Evolutionary conservation across 2,113 vertebrate genomes (phyloP).

Genomic region (Nannobrachium achirus): DNA sequence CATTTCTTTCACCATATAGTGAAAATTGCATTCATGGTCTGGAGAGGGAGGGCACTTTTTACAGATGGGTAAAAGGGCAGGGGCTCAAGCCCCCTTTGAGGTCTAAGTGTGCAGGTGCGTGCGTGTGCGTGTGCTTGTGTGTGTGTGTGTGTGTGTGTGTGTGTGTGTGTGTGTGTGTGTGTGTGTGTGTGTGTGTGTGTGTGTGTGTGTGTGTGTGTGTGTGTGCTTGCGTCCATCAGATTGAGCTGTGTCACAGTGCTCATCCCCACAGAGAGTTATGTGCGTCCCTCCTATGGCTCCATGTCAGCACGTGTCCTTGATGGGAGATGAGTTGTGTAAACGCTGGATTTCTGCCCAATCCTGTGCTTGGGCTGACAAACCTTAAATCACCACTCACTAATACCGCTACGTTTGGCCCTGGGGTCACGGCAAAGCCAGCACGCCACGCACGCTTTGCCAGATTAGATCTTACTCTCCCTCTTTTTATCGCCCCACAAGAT

Average conservation of each 20-base stretch:
- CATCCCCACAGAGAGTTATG: conserved; percentile 20
- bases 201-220: background rate
- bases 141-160: background rate
- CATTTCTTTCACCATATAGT: no score
- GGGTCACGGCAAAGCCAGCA: conserved; percentile 50
- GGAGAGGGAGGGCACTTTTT: no score
- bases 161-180: background rate
- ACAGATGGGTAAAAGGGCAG: no score
- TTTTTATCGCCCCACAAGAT: conserved; percentile 35
- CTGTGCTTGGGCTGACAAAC: conserved; percentile 36
- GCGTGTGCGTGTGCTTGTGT: no score
- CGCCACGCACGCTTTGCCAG: conserved; percentile 26
- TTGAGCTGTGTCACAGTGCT: background rate
- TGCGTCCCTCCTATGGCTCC: background rate
- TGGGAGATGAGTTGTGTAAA: conserved; percentile 57
- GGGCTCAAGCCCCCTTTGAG: no score
- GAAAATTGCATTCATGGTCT: no score
- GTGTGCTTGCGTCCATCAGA: conserved; percentile 3
- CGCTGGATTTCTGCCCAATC: conserved; percentile 56
- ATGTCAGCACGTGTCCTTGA: conserved; percentile 53
- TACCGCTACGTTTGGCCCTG: background rate
- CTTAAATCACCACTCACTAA: conserved; percentile 54
- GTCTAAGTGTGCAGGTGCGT: no score
- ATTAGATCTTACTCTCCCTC: conserved; percentile 52
- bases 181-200: background rate